phyloP scores from a whole-genome alignment of 1,140 invertebrate genomes.

The Meteorus sp. region DNA sequence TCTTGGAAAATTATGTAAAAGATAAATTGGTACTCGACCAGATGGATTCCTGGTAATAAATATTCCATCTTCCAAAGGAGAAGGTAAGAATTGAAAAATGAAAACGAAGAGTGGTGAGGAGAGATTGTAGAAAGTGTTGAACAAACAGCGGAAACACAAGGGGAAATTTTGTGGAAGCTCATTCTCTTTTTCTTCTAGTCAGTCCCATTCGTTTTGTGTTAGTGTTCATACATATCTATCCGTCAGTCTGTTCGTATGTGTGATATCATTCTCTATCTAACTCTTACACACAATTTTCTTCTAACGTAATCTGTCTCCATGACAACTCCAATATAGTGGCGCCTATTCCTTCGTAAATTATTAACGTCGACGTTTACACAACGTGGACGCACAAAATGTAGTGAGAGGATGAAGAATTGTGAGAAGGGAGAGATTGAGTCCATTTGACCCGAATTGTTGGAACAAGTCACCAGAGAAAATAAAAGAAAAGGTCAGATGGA shows the following conservation, averaged over 20 bases:
- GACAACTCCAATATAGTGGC: constrained; percentile 35
- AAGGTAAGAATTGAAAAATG: background rate
- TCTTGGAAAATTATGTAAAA: background rate
- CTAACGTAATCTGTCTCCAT: constrained; percentile 42
- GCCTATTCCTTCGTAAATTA: constrained; percentile 41
- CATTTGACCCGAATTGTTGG: constrained; percentile 37
- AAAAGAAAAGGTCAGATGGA: background rate
- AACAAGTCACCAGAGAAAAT: background rate
- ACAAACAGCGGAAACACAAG: no score
- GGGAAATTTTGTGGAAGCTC: background rate
- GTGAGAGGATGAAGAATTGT: constrained; percentile 27
- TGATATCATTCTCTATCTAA: no score
- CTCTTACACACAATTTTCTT: no score
- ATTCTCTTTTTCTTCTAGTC: background rate
- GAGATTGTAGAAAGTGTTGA: background rate
- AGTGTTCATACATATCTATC: no score
- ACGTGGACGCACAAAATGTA: constrained; percentile 29
- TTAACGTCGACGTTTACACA: constrained; percentile 36
- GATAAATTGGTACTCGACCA: constrained; percentile 1
- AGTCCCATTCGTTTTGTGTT: no score
- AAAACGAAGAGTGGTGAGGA: no score
- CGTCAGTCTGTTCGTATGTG: no score
- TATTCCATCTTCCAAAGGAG: background rate
- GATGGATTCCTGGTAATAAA: constrained; percentile 11
- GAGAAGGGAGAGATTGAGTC: no score